Conservation (phyloP, 2,797 vertebrate genomes). For the Champsocephalus esox region DNA sequence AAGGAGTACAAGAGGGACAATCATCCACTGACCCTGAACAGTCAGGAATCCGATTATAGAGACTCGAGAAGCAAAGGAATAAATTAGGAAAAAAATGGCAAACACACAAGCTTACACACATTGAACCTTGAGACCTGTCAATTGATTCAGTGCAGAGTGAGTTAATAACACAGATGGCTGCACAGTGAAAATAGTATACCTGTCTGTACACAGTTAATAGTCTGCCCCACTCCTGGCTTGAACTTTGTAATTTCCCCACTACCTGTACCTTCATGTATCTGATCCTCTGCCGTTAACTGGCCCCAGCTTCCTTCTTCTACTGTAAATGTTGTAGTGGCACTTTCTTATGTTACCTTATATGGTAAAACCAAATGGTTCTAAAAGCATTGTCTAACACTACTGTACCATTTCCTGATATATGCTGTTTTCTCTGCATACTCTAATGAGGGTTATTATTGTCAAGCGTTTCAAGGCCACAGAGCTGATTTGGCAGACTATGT, state of each 20-base stretch:
- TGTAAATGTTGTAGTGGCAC: no score
- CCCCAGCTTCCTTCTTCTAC: neutral
- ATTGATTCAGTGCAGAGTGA: conserved; percentile 66
- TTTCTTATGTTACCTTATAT: no score
- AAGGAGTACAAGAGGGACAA: conserved; percentile 59
- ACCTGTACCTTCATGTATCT: conserved; percentile 17
- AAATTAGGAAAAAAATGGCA: conserved; percentile 33
- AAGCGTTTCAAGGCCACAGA: no score
- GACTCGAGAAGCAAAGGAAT: conserved; percentile 29
- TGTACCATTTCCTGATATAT: no score
- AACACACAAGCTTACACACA: conserved; percentile 32
- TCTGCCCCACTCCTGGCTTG: conserved; percentile 26
- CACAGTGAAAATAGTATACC: conserved; percentile 66
- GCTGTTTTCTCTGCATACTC: no score
- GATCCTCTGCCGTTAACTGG: conserved; percentile 9
- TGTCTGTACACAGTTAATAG: conserved; percentile 62
- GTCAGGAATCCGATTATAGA: conserved; percentile 38
- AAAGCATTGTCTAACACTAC: no score
- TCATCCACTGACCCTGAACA: conserved; percentile 66
- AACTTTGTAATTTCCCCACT: conserved; percentile 22
- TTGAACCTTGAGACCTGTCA: conserved; percentile 62
- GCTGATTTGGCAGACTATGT: no score
- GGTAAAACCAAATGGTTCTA: no score
- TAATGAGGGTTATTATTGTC: no score
- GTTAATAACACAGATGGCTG: conserved; percentile 77